Evolutionary conservation across 1,140 invertebrate species (phyloP), one percentile per base, ranked within the genome.

Genomic region (Sitodiplosis mosellana): DNA sequence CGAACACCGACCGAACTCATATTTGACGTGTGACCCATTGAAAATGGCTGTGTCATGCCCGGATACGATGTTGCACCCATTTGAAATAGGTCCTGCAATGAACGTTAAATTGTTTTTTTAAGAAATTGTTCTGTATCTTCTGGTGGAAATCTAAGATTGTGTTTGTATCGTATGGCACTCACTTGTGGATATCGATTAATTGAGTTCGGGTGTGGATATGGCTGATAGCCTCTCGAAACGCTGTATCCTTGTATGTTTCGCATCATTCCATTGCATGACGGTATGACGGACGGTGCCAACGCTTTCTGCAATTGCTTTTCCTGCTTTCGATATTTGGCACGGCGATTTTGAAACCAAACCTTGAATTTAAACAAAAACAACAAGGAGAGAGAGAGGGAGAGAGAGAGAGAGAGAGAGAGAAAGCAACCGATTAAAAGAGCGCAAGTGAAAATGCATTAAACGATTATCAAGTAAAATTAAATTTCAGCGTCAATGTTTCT

Each of bases 281-380:
- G 83, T 54, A 94, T 80, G 52, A 92, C 82, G 46, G 87, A 85
- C 36, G 87, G 86, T 43, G 85, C 86, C 47, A 90, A 65, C 33
- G 86, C 88, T 68, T 96, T 96, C 67, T 97, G 93, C 52, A 97
- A 71, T 65, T 97, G 92, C 63, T 95, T 96, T 67, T 97, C 92
- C 62, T 97, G 93, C 68, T 97, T 97, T 52, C 93, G 74, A 65
- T 95, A 96, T 69, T 98, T 97, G 54, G 93, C 93, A 62, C 93
- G 79, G 55, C 92, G 78, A 67, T 98, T 98, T 76, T 98, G 92
- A 74, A 98, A 97, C 92, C 62, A 65, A 53, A 64, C 61, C 62
- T 65, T n/a, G n/a, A n/a, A n/a, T n/a, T n/a, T n/a, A n/a, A n/a
- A n/a, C n/a, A n/a, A n/a, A n/a, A n/a, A n/a, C n/a, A n/a, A n/a